phyloP scores from a whole-genome alignment of 2,113 vertebrate genomes.

The Oryzias celebensis region DNA sequence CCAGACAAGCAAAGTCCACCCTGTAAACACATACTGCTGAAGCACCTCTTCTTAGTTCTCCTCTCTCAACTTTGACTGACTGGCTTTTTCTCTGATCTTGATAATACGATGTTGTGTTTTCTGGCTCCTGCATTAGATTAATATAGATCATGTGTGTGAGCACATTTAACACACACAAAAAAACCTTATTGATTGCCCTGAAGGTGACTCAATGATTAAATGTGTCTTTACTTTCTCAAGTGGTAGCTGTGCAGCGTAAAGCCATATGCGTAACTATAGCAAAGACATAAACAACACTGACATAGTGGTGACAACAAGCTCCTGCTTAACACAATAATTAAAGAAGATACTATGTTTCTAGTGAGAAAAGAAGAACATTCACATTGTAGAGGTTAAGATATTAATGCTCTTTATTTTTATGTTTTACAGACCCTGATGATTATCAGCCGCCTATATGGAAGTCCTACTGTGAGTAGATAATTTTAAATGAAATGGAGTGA shows the following conservation, averaged over 20 bases:
- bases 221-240: slow-evolving; percentile 36
- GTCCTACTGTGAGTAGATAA: slow-evolving; percentile 91
- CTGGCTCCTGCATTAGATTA: not conserved
- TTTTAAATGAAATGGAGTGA: slow-evolving; percentile 19
- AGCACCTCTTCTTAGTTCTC: slow-evolving; percentile 1
- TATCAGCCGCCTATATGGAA: slow-evolving; percentile 99
- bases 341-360: slow-evolving; percentile 29
- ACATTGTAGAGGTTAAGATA: slow-evolving; percentile 33
- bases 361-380: slow-evolving; percentile 21
- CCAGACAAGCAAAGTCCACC: slow-evolving; percentile 24
- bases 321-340: slow-evolving; percentile 13
- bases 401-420: slow-evolving; percentile 51
- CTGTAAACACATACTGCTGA: slow-evolving; percentile 21
- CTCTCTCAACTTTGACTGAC: slow-evolving; percentile 13
- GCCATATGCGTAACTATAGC: slow-evolving; percentile 44
- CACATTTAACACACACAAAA: not conserved
- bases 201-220: slow-evolving; percentile 36
- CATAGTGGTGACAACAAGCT: slow-evolving; percentile 17
- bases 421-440: slow-evolving; percentile 92
- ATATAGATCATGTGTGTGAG: slow-evolving; percentile 25
- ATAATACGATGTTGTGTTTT: not conserved
- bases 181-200: slow-evolving; percentile 52
- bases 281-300: slow-evolving; percentile 46
- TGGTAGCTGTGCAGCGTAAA: slow-evolving; percentile 37
- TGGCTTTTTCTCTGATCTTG: slow-evolving; percentile 9